phyloP scores from a whole-genome alignment of 1,140 invertebrate genomes.

The Metopolophium dirhodum region DNA sequence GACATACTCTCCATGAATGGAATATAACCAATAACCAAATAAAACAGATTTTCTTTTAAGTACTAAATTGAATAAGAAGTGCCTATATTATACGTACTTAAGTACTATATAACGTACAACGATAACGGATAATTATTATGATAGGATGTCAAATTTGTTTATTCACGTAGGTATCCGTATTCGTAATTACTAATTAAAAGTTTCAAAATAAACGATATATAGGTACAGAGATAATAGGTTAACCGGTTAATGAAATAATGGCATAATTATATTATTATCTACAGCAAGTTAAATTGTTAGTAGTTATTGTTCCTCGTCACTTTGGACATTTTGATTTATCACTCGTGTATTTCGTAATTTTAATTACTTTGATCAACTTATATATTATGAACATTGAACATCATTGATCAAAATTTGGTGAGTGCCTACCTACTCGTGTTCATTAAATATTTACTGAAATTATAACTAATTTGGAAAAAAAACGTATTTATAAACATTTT shows the following conservation, averaged over 20 bases:
- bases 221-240: background rate
- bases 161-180: background rate
- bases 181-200: background rate
- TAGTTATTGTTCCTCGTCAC: background rate
- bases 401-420: background rate
- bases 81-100: background rate
- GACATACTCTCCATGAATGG: background rate
- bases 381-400: background rate
- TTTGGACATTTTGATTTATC: background rate
- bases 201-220: background rate
- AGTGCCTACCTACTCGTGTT: background rate
- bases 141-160: background rate
- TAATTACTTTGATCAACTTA: background rate
- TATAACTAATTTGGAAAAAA: background rate
- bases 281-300: background rate
- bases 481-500: background rate
- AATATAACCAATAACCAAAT: background rate
- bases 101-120: background rate
- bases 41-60: background rate
- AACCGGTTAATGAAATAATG: background rate
- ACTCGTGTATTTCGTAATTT: background rate
- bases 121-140: background rate
- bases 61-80: background rate
- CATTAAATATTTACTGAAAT: constrained; percentile 20
- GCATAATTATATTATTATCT: background rate